Base-by-base conservation (phyloP, 1,140 invertebrate species). In the Camponotus floridanus region DNA sequence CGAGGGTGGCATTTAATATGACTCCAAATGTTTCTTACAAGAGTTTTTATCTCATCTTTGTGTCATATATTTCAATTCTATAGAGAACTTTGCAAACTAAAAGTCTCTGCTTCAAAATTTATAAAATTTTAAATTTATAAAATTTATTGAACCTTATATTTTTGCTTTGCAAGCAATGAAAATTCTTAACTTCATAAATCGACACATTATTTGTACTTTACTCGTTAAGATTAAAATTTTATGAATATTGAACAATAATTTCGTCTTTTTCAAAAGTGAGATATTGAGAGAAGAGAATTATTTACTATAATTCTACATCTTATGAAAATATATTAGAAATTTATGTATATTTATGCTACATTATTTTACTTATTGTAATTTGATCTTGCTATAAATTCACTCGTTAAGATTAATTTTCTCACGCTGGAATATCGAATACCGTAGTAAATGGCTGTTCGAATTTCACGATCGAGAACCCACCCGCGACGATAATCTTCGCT, bases 371-470 rank as follows among this genome's bases (percentile, higher is more conserved):
- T 48, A 8, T 61, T 73, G 6, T 42, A 42, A 13, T 21, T 36
- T 73, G 6, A 7, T 70, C 45, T 61, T 15, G 13, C 6, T 21
- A 33, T 45, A 61, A 83, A 74, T 74, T 83, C 55, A 48, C 79
- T 73, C 33, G 26, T 45, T 42, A 45, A 57, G 31, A 39, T 83
- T 74, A 74, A 83, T 74, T 64, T 59, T 59, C n/a, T n/a, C 31
- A 13, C 39, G 55, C 39, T 26, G 18, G 79, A 83, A 83, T 62
- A 74, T 70, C 78, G 67, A 80, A 80, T 83, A 61, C 45, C 39
- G 55, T 18, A 62, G 79, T 83, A 83, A 83, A 74, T 83, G 79
- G 59, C 68, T 61, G 55, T 83, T 83, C 55, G 79, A 83, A 83
- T 83, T 73, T 83, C 79, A 83, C 68, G 68, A 83, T 74, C 68